Percentiles rank a stretch among this genome's conserved stretches.
Evolutionary conservation across 2,888 invertebrate genomes (phyloP).

Genomic region (Caradrina kadenii): DNA sequence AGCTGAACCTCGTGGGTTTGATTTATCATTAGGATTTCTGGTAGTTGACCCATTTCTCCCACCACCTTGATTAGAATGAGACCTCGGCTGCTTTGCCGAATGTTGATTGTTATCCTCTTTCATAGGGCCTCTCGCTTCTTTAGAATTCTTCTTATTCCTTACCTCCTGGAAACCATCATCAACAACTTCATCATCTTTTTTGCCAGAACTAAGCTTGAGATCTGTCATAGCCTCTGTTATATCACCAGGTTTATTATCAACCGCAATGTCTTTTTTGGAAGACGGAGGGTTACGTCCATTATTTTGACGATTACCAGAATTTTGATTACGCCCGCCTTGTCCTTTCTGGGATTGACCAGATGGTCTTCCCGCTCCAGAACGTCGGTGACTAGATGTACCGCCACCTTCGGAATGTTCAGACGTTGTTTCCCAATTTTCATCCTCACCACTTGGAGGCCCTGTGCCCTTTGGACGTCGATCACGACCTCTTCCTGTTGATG

Average conservation of each 20-base stretch:
- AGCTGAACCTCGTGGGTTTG: slow-evolving; percentile 78
- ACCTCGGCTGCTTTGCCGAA: slow-evolving; percentile 81
- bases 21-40: slow-evolving; percentile 83
- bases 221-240: slow-evolving; percentile 85
- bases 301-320: slow-evolving; percentile 78
- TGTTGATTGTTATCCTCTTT: slow-evolving; percentile 81
- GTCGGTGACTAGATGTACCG: slow-evolving; percentile 76
- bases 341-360: slow-evolving; percentile 76
- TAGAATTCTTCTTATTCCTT: slow-evolving; percentile 94
- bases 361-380: slow-evolving; percentile 77
- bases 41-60: slow-evolving; percentile 85
- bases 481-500: slow-evolving; percentile 91
- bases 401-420: slow-evolving; percentile 94
- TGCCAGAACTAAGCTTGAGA: slow-evolving; percentile 78
- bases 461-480: slow-evolving; percentile 83
- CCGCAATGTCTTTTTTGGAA: slow-evolving; percentile 76
- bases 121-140: slow-evolving; percentile 87
- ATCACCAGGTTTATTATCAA: slow-evolving; percentile 81
- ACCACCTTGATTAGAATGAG: slow-evolving; percentile 86
- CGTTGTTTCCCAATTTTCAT: slow-evolving; percentile 95
- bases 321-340: slow-evolving; percentile 81
- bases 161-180: slow-evolving; percentile 96
- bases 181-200: slow-evolving; percentile 88
- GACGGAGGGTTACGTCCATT: slow-evolving; percentile 77
- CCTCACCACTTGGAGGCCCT: slow-evolving; percentile 87